phyloP scores from a whole-genome alignment of 2,888 invertebrate species.

The Capitulum mitella region DNA sequence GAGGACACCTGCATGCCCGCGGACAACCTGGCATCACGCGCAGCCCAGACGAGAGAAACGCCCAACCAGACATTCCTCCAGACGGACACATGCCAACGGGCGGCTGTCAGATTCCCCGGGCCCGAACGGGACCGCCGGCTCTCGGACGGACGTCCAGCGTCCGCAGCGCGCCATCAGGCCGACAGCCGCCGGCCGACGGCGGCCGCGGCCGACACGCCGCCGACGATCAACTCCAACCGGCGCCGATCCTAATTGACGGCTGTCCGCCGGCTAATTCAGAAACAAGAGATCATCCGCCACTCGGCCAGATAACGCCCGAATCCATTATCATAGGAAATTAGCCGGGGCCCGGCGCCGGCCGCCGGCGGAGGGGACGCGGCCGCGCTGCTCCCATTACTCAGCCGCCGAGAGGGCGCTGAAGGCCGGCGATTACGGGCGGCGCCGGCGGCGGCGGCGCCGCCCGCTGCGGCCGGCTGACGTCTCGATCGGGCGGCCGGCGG shows the following conservation, averaged over 20 bases:
- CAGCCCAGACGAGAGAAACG: no score
- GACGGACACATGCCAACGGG: no score
- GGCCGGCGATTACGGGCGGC: not conserved
- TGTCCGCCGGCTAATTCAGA: not conserved
- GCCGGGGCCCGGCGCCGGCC: not conserved
- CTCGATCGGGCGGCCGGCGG: not conserved
- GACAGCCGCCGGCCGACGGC: not conserved
- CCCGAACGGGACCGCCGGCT: no score
- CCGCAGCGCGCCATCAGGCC: no score
- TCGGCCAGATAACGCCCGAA: slow-evolving; percentile 4
- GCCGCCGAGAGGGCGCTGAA: not conserved
- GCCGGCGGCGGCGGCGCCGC: not conserved
- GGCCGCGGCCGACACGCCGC: not conserved
- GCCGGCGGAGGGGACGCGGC: not conserved
- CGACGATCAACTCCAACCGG: not conserved
- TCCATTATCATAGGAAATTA: slow-evolving; percentile 14
- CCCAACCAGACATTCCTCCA: no score
- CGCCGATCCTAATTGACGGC: not conserved
- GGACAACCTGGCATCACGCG: no score
- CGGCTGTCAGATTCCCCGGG: no score
- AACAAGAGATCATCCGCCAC: not conserved
- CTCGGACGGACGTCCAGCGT: no score
- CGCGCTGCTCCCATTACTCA: not conserved
- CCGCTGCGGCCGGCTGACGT: not conserved
- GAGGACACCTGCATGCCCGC: no score